phyloP scores from a whole-genome alignment of 2,113 vertebrate species.

The Passer domesticus region DNA sequence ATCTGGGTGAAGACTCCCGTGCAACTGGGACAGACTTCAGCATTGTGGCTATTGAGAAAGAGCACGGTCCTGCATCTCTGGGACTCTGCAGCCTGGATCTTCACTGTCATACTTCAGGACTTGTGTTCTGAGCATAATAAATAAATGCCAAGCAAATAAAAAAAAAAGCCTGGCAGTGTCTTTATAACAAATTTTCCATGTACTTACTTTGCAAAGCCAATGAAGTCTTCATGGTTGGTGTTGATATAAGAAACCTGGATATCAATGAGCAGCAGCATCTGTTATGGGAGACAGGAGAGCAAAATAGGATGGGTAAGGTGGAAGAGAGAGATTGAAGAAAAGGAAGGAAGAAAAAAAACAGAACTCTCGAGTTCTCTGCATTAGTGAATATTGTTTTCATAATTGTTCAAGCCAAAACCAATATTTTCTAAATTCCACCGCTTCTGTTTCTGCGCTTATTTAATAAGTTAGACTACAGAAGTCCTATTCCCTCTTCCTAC shows the following conservation, averaged over 20 bases:
- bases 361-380: neutral
- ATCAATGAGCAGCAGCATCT: conserved; percentile 89
- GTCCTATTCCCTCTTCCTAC: neutral
- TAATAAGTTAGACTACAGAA: neutral
- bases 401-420: neutral
- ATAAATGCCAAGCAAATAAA: neutral
- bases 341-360: neutral
- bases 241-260: conserved; percentile 95
- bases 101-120: neutral
- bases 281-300: neutral
- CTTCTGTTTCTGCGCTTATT: neutral
- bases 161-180: neutral
- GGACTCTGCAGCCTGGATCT: neutral
- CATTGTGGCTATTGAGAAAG: neutral
- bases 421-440: neutral
- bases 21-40: neutral
- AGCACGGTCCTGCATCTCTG: fast-evolving
- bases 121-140: neutral
- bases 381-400: neutral
- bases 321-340: neutral
- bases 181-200: neutral
- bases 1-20: neutral
- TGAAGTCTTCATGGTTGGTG: conserved; percentile 95
- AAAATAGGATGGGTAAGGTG: neutral
- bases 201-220: conserved; percentile 91